These are phyloP conservation scores for Bucco capensis DNA, from an alignment of 2,113 vertebrate genomes.

Conservation along the genomic window DNA sequence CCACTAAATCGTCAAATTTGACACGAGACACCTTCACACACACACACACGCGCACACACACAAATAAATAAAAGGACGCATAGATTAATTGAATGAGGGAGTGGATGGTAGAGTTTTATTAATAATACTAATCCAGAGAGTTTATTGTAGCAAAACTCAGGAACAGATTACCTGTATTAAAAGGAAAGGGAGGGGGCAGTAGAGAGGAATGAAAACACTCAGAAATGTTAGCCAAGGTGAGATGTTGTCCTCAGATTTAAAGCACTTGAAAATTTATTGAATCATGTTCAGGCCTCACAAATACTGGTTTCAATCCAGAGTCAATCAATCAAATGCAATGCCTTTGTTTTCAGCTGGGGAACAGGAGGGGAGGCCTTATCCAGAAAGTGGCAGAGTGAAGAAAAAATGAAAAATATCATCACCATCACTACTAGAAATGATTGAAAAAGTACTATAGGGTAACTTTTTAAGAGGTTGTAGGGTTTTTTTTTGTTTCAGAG, in stretches of 20 bases:
- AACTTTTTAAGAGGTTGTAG: neutral
- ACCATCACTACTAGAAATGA: neutral
- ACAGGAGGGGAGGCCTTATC: neutral
- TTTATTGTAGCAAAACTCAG: constrained; percentile 48
- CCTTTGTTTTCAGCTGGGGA: neutral
- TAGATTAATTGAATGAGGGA: constrained; percentile 55
- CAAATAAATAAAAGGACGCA: constrained; percentile 9
- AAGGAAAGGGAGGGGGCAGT: neutral
- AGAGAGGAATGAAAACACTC: neutral
- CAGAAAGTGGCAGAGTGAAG: neutral
- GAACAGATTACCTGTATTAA: constrained; percentile 8
- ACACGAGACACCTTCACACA: constrained; percentile 20
- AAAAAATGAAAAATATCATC: neutral
- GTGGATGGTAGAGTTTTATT: constrained; percentile 39
- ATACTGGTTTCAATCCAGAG: neutral
- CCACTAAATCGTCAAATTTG: constrained; percentile 52
- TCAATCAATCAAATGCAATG: neutral
- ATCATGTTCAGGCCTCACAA: neutral
- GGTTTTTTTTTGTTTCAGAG: neutral
- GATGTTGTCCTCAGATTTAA: neutral
- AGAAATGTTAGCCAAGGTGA: constrained; percentile 13
- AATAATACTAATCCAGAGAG: constrained; percentile 49
- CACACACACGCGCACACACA: neutral
- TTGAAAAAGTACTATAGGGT: neutral
- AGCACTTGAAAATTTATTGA: neutral